Base-by-base conservation (phyloP, 2,888 invertebrate species). In the Apotomis turbidana region DNA sequence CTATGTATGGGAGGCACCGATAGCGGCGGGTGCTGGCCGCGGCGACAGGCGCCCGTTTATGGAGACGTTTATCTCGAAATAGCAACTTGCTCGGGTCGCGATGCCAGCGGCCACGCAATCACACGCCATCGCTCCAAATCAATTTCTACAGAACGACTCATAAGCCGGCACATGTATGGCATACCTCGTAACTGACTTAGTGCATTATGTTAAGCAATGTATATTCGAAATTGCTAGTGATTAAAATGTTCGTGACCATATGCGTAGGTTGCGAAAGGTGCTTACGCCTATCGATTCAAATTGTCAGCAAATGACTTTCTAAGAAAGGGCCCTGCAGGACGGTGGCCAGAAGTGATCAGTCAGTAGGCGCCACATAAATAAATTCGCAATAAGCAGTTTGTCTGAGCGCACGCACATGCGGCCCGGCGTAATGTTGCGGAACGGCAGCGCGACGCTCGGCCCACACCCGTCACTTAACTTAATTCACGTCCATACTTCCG, bases 51-150 rank as follows among this genome's bases (percentile, higher is more conserved):
- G 78, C 78, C 88, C 91, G 87, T 91, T 91, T 93, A 93, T 90
- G 93, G 92, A 83, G 80, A 84, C 87, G 87, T 89, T 91, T 91
- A 92, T 91, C 91, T 92, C 90, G 87, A 92, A 91, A 93, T 91
- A 93, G 91, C 87, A 90, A 90, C 90, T 89, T 88, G 93, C 91
- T 91, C 89, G 88, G 90, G 87, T 88, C 90, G 88, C 84, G 85
- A 82, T 67, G 67, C 58, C 70, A 68, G 67, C 84, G 81, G 80
- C 87, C 83, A 87, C 88, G 90, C 88, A 90, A 90, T 90, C 88
- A 86, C 84, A 88, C 86, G 85, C 86, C 87, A 89, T 89, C 86
- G 86, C 82, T 86, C 86, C 85, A 88, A 89, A 90, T 89, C 87
- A 89, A 87, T 86, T 81, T 80, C 77, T 81, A 86, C 83, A 75